phyloP scores from a whole-genome alignment of 1,140 invertebrate genomes.

The Euwallacea similis region DNA sequence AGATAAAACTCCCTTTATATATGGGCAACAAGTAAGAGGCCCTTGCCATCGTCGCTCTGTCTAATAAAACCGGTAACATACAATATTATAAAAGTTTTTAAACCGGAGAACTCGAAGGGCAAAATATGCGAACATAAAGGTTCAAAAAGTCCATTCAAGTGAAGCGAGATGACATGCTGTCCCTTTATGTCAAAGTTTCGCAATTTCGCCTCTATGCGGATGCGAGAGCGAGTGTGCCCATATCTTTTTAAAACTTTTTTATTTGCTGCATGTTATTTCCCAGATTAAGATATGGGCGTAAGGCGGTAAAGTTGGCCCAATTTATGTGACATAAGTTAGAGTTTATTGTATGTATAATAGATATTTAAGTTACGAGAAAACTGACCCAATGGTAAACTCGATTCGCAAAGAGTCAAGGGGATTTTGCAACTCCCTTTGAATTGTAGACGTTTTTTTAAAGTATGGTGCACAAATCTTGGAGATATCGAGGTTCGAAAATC shows the following conservation, averaged over 20 bases:
- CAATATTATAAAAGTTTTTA: conserved; percentile 23
- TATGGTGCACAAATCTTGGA: no score
- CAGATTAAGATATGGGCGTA: not conserved
- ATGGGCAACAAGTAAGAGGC: conserved; percentile 5
- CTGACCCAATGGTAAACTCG: no score
- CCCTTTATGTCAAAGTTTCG: conserved; percentile 28
- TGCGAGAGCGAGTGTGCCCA: conserved; percentile 9
- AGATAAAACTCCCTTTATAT: not conserved
- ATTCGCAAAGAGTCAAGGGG: no score
- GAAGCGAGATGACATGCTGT: conserved; percentile 20
- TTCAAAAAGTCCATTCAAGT: conserved; percentile 29
- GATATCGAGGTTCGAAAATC: no score
- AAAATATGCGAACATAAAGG: conserved; percentile 25
- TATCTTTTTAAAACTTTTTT: conserved; percentile 23
- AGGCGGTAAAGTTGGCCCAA: no score
- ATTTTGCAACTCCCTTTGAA: no score
- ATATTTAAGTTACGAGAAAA: no score
- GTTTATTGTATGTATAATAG: no score
- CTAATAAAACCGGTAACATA: conserved; percentile 17
- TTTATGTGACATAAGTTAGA: no score
- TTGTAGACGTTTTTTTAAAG: no score
- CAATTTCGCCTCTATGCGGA: conserved; percentile 15
- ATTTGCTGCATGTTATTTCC: conserved; percentile 26
- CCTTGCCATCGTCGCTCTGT: not conserved
- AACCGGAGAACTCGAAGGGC: conserved; percentile 14